Evolutionary conservation across 2,113 vertebrate genomes (phyloP), one percentile per base, ranked within the genome.

Genomic region (Micronisus gabar): DNA sequence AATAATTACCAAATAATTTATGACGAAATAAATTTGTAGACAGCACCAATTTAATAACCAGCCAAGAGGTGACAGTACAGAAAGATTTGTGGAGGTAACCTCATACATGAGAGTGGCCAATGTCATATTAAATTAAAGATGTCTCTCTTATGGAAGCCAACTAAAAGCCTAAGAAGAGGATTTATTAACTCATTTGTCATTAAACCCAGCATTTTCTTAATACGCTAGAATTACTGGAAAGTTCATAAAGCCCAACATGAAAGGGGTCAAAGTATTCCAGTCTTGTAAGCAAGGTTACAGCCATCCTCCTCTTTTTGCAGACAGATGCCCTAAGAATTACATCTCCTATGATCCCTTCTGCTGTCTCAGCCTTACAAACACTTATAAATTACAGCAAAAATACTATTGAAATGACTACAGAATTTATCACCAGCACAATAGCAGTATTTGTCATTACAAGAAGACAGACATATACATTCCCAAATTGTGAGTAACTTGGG

Each of bases 101-200:
- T 94, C 93, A 82, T 91, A 95, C 73, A 70, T 94, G 78, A 75
- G n/a, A 95, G 52, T 85, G 58, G 70, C n/a, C 91, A 88, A 79
- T 67, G 53, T 38, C 78, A 87, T 70, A 66, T 38, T 86, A 81
- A 84, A 94, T 79, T 86, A 91, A 95, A 95, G 70, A 61, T 32
- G 15, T 72, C 78, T 95, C 45, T 80, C 81, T 43, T n/a, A 45
- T 61, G 56, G 73, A 91, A 94, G 84, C 32, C 17, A 61, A 68
- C 56, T 91, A 80, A 91, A 89, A 96, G 78, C 58, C 87, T 75
- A 65, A 85, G 53, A 81, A 94, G 91, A 91, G 13, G 78, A 95
- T 96, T 96, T 95, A 96, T 95, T 87, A 96, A 72, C 70, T 75
- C 7, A 79, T 95, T 91, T 96, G 38, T 96, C 81, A 87, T 56